phyloP scores from a whole-genome alignment of 2,113 vertebrate genomes.

The Neogobius melanostomus region DNA sequence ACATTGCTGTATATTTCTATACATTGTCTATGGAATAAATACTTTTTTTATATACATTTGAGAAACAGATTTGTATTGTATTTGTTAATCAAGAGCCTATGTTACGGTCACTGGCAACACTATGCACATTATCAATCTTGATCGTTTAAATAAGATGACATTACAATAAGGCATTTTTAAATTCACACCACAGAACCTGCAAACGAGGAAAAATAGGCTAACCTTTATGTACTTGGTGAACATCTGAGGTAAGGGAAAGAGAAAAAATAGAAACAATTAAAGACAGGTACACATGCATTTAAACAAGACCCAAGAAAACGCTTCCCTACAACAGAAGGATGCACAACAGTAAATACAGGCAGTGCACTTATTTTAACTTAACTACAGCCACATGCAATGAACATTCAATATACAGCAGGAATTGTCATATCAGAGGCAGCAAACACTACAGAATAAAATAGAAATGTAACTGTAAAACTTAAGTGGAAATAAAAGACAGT shows the following conservation, averaged over 20 bases:
- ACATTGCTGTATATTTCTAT: no score
- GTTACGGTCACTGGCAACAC: background rate
- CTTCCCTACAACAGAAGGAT: background rate
- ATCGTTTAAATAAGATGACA: background rate
- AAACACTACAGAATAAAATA: background rate
- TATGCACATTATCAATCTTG: background rate
- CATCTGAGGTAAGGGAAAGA: constrained; percentile 93
- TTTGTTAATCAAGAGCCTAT: no score
- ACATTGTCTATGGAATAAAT: no score
- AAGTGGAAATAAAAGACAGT: constrained; percentile 9
- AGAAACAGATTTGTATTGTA: no score
- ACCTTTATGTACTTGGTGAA: constrained; percentile 99
- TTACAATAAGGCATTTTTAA: background rate
- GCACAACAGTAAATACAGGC: background rate
- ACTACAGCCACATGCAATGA: background rate
- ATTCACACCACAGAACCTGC: constrained; percentile 60
- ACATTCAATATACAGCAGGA: background rate
- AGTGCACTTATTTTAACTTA: background rate
- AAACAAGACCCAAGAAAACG: constrained; percentile 18
- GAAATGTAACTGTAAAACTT: background rate
- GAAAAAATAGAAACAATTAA: constrained; percentile 55
- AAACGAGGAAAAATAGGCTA: constrained; percentile 83
- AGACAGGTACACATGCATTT: constrained; percentile 43
- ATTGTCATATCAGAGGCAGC: background rate
- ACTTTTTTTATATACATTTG: no score